These are phyloP conservation scores for Linepithema humile DNA, from an alignment of 1,140 invertebrate genomes.

Conservation along the genomic window DNA sequence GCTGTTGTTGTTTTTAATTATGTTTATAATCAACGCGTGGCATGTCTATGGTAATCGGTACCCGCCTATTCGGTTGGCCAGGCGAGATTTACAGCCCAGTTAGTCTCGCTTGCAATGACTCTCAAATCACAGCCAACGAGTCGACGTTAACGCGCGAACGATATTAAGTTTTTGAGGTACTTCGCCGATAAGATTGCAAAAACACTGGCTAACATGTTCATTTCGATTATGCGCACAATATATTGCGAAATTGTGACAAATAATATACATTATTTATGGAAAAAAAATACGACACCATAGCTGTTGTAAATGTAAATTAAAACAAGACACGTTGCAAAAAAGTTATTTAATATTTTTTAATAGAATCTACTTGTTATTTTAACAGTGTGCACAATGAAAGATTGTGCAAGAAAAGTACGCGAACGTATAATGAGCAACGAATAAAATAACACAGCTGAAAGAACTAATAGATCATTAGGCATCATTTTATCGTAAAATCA, in stretches of 20 bases:
- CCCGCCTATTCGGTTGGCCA: constrained; percentile 74
- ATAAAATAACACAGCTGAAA: not conserved
- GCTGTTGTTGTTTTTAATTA: constrained; percentile 84
- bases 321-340: no score
- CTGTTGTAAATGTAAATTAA: no score
- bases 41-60: constrained; percentile 84
- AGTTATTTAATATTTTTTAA: no score
- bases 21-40: constrained; percentile 84
- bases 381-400: no score
- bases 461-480: not conserved
- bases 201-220: not conserved
- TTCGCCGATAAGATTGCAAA: not conserved
- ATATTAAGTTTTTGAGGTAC: not conserved
- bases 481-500: not conserved
- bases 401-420: not conserved
- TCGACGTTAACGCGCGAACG: not conserved
- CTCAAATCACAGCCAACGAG: constrained; percentile 62
- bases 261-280: not conserved
- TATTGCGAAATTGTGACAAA: not conserved
- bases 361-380: no score
- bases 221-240: not conserved
- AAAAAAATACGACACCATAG: no score
- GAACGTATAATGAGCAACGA: not conserved
- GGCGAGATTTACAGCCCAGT: constrained; percentile 77
- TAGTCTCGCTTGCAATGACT: constrained; percentile 71